Base-by-base conservation (phyloP, 2,888 invertebrate species). In the Entomobrya multifasciata region DNA sequence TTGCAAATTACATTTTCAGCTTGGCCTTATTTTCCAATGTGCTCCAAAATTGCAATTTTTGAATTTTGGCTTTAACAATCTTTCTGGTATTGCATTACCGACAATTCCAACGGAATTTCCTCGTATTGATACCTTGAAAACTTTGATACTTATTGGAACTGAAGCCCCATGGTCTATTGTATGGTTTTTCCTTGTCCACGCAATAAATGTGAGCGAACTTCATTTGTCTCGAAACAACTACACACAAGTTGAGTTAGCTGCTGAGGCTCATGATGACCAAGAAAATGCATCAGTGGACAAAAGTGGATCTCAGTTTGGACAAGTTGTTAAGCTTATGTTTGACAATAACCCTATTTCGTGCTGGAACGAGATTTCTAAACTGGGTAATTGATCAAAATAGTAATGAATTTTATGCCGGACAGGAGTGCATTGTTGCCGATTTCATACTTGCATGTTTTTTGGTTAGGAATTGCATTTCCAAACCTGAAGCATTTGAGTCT, bases 151-250 rank as follows among this genome's bases (percentile, higher is more conserved):
- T 15, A 98, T 98, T 93, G 96, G 96, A 67, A 98, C 97, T 0
- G 94, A 95, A 90, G 94, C 97, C 30, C 95, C 96, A 88, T 98
- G 98, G 98, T 94, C 95, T 44, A 96, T 95, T 91, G 95, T 98
- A 57, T 95, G 95, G 91, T 94, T 95, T 57, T 93, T 98, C 88
- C 94, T 98, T 80, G 15, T 49, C 8, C 22, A 41, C 15, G 72
- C 74, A 2, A 57, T 17, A 13, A 80, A 74, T 49, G 52, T 98
- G 60, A 96, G 97, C 93, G 98, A 98, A 93, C 94, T 98, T 90
- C 98, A 98, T 93, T 93, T 98, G 91, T 98, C 98, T 92, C 94
- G 97, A 87, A 98, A 98, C 93, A 96, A 96, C 92, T 97, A 62
- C 17, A 20, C 20, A 8, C 17, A 13, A 11, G 60, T 87, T 27